phyloP scores from a whole-genome alignment of 2,797 vertebrate genomes.

The Macropus fuliginosus region DNA sequence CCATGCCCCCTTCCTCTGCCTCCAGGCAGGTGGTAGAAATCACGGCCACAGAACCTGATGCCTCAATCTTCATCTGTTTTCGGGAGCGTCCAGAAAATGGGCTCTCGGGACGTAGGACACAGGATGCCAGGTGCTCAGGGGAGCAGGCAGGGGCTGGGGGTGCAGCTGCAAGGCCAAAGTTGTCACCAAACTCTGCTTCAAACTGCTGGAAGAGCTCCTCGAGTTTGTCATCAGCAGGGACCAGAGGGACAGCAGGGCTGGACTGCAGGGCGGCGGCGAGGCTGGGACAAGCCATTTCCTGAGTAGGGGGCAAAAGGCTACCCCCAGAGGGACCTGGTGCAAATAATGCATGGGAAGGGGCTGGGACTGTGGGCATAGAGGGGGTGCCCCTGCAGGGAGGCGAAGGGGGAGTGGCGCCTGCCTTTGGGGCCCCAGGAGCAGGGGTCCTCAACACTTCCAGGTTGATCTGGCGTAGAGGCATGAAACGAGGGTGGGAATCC shows the following conservation, averaged over 20 bases:
- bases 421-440: slow-evolving; percentile 81
- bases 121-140: slow-evolving; percentile 61
- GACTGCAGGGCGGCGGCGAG: slow-evolving; percentile 66
- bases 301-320: slow-evolving; percentile 92
- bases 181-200: slow-evolving; percentile 95
- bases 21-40: slow-evolving; percentile 95
- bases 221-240: slow-evolving; percentile 92
- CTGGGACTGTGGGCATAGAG: slow-evolving; percentile 71
- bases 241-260: slow-evolving; percentile 80
- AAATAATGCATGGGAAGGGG: slow-evolving; percentile 83
- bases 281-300: slow-evolving; percentile 90
- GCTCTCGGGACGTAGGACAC: slow-evolving; percentile 79
- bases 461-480: slow-evolving; percentile 91
- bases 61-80: slow-evolving; percentile 96
- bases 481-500: slow-evolving; percentile 92
- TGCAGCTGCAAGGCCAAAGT: slow-evolving; percentile 81
- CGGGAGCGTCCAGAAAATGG: slow-evolving; percentile 88
- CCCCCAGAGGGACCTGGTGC: slow-evolving; percentile 82
- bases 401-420: slow-evolving; percentile 67
- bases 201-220: slow-evolving; percentile 97
- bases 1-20: slow-evolving; percentile 87
- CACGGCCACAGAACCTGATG: slow-evolving; percentile 93
- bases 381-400: slow-evolving; percentile 61
- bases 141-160: slow-evolving; percentile 78
- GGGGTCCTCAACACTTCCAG: slow-evolving; percentile 84